Evolutionary conservation across 2,113 vertebrate species (phyloP), one percentile per base, ranked within the genome.

Genomic region (Turnix velox): DNA sequence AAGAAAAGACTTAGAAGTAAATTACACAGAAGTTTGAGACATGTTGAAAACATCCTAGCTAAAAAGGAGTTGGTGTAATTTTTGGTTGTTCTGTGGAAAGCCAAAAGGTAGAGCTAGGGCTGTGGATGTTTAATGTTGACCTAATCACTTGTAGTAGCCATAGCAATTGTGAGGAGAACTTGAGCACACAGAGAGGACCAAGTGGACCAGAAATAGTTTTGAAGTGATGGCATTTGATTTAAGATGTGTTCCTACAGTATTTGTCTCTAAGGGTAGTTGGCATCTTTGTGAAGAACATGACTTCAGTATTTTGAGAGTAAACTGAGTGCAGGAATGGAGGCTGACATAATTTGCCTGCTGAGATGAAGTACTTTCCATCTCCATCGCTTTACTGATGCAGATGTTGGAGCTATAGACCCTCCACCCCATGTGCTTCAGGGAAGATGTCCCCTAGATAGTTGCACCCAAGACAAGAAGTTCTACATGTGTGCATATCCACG

Each of bases 401-500:
- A 4, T 49, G 13, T 22, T 63, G 35, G n/a, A 69, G 23, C 51
- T 54, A 43, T 57, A n/a, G 52, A 31, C 4, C 6, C 5, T 10
- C 9, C 8, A 39, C 12, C 12, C 14, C 1, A 1, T 12, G 13
- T 65, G 37, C 31, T 18, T 61, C 13, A 33, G 28, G 37, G 58
- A 33, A 8, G 9, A 15, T 61, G 45, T 45, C 72, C 12, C 31
- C 15, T 40, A 40, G 19, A 10, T 10, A 48, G 13, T 22, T 76
- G 28, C 31, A 33, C 33, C 52, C 31, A 35, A 39, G 22, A 73
- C 5, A 57, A 51, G 17, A 51, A 48, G 12, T 35, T 40, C 1
- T 18, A 3, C 31, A 1, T 12, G 2, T 43, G 5, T 61, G 6
- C 24, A 2, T n/a, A 10, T 48, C 8, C 11, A 28, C 8, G 4